Percentiles rank a stretch among this genome's conserved stretches.
Evolutionary conservation across 2,797 vertebrate species (phyloP).

Genomic region (Anguilla anguilla): DNA sequence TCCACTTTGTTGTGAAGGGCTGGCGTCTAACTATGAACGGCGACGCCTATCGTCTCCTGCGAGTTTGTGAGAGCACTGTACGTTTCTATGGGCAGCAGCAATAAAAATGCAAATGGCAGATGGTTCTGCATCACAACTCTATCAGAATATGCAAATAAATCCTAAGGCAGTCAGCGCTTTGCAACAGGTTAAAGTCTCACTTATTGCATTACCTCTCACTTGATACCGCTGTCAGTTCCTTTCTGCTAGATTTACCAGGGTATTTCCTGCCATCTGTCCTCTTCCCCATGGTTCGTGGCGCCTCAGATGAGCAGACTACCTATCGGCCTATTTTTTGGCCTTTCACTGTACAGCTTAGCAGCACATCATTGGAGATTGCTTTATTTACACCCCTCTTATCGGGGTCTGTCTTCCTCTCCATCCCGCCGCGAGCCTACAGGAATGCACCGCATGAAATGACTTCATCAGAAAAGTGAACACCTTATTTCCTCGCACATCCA

Average conservation of each 20-base stretch:
- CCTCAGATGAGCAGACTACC: not conserved
- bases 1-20: not conserved
- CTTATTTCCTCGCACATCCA: slow-evolving; percentile 21
- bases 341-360: slow-evolving; percentile 20
- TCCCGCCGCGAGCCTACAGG: not conserved
- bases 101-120: slow-evolving; percentile 27
- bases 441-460: slow-evolving; percentile 8
- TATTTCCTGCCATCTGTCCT: not conserved
- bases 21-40: not conserved
- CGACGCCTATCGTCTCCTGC: not conserved
- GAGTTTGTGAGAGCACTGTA: slow-evolving; percentile 3
- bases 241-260: not conserved
- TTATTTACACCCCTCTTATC: slow-evolving; percentile 10
- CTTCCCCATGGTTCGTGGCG: not conserved
- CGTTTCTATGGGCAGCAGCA: not conserved
- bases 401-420: not conserved
- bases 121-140: not conserved
- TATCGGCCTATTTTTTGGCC: not conserved
- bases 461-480: slow-evolving; percentile 23
- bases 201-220: slow-evolving; percentile 6
- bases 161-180: not conserved
- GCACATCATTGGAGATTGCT: slow-evolving; percentile 13
- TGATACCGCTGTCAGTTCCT: not conserved
- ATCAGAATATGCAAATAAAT: not conserved
- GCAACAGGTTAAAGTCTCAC: not conserved